A percentile compares a stretch with the other conserved stretches of the same genome.
These are phyloP conservation scores for Tenthredo amoena DNA, from an alignment of 2,888 invertebrate genomes.

Conservation along the genomic window DNA sequence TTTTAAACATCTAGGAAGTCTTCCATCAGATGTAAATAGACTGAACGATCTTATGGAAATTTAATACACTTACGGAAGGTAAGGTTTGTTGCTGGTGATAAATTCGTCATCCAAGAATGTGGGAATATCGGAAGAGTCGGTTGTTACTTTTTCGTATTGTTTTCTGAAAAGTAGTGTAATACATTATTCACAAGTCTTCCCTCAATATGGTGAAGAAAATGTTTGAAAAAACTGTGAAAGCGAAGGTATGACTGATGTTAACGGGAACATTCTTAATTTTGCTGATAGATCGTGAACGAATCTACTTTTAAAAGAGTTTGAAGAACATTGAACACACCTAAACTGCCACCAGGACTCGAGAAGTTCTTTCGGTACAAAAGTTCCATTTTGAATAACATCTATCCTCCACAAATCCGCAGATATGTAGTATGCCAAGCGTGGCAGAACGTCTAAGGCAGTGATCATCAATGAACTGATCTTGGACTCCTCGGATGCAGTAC, in stretches of 20 bases:
- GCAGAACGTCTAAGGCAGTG: conserved; percentile 72
- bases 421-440: conserved; percentile 72
- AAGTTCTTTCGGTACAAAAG: conserved; percentile 62
- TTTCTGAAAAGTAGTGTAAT: conserved; percentile 58
- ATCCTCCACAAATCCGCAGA: conserved; percentile 72
- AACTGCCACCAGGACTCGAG: conserved; percentile 71
- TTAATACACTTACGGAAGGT: conserved; percentile 69
- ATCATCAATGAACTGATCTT: conserved; percentile 69
- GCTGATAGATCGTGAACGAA: not conserved
- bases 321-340: conserved; percentile 63
- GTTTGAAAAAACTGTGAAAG: not conserved
- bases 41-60: not conserved
- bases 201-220: not conserved
- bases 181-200: not conserved
- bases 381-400: conserved; percentile 65
- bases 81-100: conserved; percentile 71
- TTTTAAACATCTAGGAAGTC: not conserved
- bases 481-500: conserved; percentile 62
- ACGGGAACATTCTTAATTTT: not conserved
- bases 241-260: not conserved
- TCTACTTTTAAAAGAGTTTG: not conserved
- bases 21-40: not conserved
- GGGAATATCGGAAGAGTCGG: conserved; percentile 61
- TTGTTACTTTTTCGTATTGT: conserved; percentile 66
- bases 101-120: conserved; percentile 70